phyloP scores from a whole-genome alignment of 2,888 invertebrate genomes.

The Sinelater perroti region DNA sequence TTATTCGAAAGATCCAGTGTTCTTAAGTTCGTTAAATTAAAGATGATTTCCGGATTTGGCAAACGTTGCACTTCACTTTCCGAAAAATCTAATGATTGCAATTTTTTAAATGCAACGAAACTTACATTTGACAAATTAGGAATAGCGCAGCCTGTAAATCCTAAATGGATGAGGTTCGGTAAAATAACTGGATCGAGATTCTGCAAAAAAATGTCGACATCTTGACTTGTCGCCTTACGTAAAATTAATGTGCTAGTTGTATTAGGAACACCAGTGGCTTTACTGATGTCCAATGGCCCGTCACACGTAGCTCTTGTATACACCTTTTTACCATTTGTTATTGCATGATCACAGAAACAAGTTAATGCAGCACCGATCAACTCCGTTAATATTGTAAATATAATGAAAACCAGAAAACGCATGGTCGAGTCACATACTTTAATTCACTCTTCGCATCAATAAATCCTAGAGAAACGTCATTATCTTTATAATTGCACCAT shows the following conservation, averaged over 20 bases:
- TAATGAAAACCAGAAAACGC: constrained; percentile 52
- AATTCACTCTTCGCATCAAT: constrained; percentile 16
- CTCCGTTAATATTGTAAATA: too few relatives aligned
- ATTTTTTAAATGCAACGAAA: constrained; percentile 36
- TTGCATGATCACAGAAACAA: too few relatives aligned
- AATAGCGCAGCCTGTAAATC: constrained; percentile 32
- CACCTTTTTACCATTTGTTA: constrained; percentile 31
- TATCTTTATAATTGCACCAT: too few relatives aligned
- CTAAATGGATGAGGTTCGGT: constrained; percentile 38
- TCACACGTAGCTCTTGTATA: constrained; percentile 24
- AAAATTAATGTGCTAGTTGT: constrained; percentile 38
- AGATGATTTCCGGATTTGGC: constrained; percentile 34
- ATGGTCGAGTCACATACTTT: constrained; percentile 50
- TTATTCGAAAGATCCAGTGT: constrained; percentile 71
- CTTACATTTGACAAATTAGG: constrained; percentile 36
- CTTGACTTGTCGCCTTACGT: constrained; percentile 40
- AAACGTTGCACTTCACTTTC: constrained; percentile 45
- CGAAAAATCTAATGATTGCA: constrained; percentile 49
- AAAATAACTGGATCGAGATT: constrained; percentile 40
- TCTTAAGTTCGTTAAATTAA: constrained; percentile 60
- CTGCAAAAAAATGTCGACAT: constrained; percentile 46
- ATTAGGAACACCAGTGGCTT: constrained; percentile 34
- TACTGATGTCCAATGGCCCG: too few relatives aligned
- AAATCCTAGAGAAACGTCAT: constrained; percentile 15
- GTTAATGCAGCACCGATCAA: too few relatives aligned